Conservation (phyloP, 2,888 invertebrate genomes). For the Listrodromus nycthemerus region DNA sequence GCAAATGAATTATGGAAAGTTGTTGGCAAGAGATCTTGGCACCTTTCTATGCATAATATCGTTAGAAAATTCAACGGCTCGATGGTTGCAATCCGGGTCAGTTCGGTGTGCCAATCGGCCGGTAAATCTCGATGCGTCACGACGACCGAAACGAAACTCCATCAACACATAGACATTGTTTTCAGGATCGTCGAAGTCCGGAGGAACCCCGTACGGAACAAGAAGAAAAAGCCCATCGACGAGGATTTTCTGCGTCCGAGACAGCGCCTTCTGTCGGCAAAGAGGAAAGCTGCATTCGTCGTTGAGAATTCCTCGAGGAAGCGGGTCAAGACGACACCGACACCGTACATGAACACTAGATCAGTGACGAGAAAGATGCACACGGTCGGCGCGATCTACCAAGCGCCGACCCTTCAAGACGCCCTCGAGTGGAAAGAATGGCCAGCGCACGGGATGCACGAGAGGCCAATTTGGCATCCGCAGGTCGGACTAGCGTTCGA, state of each 20-base stretch:
- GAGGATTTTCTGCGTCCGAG: slow-evolving; percentile 71
- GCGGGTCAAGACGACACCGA: slow-evolving; percentile 62
- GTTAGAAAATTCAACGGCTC: too few relatives aligned
- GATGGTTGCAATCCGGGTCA: too few relatives aligned
- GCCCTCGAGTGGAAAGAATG: slow-evolving; percentile 80
- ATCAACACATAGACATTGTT: background rate
- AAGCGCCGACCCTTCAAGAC: slow-evolving; percentile 78
- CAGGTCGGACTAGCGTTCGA: slow-evolving; percentile 79
- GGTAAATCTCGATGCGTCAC: too few relatives aligned
- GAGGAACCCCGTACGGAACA: slow-evolving; percentile 74
- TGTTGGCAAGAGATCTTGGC: too few relatives aligned
- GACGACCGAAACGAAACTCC: too few relatives aligned
- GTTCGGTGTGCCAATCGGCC: too few relatives aligned
- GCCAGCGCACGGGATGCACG: slow-evolving; percentile 83
- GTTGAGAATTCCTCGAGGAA: slow-evolving; percentile 64
- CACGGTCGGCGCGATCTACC: slow-evolving; percentile 80
- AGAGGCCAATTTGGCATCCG: slow-evolving; percentile 81
- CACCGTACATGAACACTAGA: slow-evolving; percentile 81
- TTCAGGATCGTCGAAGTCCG: slow-evolving; percentile 71
- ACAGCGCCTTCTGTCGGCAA: slow-evolving; percentile 73
- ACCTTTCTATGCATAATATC: too few relatives aligned
- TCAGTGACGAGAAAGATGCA: slow-evolving; percentile 81
- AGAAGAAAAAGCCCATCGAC: slow-evolving; percentile 72
- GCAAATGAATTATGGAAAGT: too few relatives aligned
- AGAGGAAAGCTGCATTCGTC: slow-evolving; percentile 63